A percentile compares a stretch with the other conserved stretches of the same genome.
Evolutionary conservation across 1,140 invertebrate species (phyloP).

Genomic region (Babylonia areolata): DNA sequence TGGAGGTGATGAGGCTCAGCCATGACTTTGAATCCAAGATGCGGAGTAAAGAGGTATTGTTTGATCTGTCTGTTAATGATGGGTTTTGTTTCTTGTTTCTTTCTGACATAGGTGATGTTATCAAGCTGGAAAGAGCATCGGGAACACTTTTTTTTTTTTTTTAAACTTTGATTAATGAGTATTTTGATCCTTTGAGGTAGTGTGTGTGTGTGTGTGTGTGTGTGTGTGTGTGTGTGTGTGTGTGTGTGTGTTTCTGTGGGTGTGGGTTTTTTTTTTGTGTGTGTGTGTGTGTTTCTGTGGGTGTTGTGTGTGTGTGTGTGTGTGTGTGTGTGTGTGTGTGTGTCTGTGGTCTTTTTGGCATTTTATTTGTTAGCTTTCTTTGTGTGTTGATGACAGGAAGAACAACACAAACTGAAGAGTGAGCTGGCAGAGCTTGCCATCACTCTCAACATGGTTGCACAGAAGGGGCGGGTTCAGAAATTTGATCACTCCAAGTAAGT

Average conservation of each 20-base stretch:
- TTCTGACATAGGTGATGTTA: too few species aligned
- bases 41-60: constrained; percentile 69
- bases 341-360: background rate
- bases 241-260: background rate
- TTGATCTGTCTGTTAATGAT: background rate
- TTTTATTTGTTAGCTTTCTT: background rate
- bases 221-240: constrained; percentile 21
- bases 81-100: background rate
- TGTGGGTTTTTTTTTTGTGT: background rate
- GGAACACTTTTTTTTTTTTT: too few species aligned
- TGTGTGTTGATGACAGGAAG: constrained; percentile 52
- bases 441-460: constrained; percentile 69
- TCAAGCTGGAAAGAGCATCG: too few species aligned
- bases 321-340: background rate
- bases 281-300: background rate
- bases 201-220: constrained; percentile 35
- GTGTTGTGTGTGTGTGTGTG: background rate
- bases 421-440: constrained; percentile 70
- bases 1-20: constrained; percentile 64
- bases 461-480: constrained; percentile 64
- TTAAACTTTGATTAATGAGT: background rate
- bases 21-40: constrained; percentile 72
- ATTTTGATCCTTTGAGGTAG: background rate
- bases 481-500: constrained; percentile 48
- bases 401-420: constrained; percentile 65